These are phyloP conservation scores for Saxicola maurus DNA, from an alignment of 2,797 vertebrate genomes.

Conservation along the genomic window DNA sequence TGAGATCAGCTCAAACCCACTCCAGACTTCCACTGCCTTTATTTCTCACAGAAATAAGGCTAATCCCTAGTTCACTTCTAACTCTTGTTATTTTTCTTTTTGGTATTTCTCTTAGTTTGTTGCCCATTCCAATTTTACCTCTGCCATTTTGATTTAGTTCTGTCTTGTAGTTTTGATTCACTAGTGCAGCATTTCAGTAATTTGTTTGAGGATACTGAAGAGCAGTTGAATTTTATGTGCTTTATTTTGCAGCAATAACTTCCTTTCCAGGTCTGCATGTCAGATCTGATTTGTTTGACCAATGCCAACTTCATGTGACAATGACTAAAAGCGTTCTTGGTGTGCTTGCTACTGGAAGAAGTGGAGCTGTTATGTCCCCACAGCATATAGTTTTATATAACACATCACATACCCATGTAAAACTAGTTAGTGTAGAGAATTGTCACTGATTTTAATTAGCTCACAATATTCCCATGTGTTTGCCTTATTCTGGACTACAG, in stretches of 20 bases:
- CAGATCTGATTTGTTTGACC: neutral
- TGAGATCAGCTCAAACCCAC: neutral
- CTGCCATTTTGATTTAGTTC: neutral
- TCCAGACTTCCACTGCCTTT: neutral
- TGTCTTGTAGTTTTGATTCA: neutral
- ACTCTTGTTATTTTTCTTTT: neutral
- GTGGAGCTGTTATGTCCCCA: neutral
- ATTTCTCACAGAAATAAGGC: neutral
- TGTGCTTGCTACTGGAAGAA: neutral
- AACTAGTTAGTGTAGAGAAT: neutral
- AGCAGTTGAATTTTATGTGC: neutral
- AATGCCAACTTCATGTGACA: neutral
- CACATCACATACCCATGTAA: neutral
- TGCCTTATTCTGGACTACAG: neutral
- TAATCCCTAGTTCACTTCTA: neutral
- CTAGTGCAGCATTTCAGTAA: neutral
- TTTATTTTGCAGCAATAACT: too few relatives aligned
- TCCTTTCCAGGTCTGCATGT: neutral
- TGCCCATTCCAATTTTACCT: neutral
- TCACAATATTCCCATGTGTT: neutral
- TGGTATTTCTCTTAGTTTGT: neutral
- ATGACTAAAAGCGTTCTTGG: neutral
- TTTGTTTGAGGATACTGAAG: neutral
- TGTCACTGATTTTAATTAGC: neutral
- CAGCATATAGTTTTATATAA: neutral